phyloP scores from a whole-genome alignment of 2,113 vertebrate species.

The Chaetura pelagica region DNA sequence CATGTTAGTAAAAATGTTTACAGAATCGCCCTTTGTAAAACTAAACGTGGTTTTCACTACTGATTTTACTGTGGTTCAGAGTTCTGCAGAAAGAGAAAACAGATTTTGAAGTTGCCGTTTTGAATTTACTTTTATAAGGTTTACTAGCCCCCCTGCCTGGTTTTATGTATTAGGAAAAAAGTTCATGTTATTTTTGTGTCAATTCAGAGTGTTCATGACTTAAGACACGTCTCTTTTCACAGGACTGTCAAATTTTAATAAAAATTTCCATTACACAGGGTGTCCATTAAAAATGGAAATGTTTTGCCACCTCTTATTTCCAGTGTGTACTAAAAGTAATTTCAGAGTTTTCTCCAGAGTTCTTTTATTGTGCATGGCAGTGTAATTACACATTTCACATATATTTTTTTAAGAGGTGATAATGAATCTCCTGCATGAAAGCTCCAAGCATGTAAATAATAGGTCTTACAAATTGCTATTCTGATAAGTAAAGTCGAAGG shows the following conservation, averaged over 20 bases:
- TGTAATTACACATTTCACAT: neutral
- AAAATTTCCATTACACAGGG: neutral
- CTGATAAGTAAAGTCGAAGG: neutral
- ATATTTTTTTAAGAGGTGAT: neutral
- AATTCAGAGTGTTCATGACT: neutral
- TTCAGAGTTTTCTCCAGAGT: neutral
- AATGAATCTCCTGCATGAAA: neutral
- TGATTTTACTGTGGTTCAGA: neutral
- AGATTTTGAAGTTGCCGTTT: neutral
- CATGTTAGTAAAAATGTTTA: neutral
- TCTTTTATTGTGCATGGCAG: neutral
- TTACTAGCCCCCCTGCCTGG: neutral
- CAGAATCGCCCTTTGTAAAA: neutral
- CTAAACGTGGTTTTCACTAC: neutral
- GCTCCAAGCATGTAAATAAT: neutral
- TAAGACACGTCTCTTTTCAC: neutral
- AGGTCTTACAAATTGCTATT: neutral
- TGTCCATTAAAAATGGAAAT: neutral
- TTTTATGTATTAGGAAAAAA: neutral
- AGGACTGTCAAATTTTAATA: neutral
- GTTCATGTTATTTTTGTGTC: neutral
- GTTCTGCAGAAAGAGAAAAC: neutral
- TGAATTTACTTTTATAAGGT: neutral
- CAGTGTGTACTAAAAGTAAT: neutral
- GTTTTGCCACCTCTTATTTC: neutral